These are phyloP conservation scores for Ips typographus DNA, from an alignment of 1,140 invertebrate genomes.

Conservation along the genomic window DNA sequence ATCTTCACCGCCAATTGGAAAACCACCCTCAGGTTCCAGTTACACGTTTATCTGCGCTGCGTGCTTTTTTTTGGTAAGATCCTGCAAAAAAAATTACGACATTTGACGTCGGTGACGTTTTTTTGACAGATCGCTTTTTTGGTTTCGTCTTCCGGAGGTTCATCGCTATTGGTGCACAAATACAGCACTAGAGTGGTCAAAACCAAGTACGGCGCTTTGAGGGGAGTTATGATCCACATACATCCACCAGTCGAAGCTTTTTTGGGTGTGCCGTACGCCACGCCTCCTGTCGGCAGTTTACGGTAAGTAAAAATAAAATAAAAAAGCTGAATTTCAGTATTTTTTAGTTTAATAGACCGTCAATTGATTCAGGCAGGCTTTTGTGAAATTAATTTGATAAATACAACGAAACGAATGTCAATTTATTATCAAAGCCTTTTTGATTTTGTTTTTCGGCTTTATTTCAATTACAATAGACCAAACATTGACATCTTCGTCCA, in stretches of 20 bases:
- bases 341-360: too few relatives aligned
- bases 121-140: conserved; percentile 28
- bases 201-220: conserved; percentile 84
- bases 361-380: too few relatives aligned
- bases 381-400: too few relatives aligned
- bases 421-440: too few relatives aligned
- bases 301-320: conserved; percentile 49
- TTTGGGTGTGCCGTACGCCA: conserved; percentile 91
- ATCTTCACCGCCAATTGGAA: conserved; percentile 10
- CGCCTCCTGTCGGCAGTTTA: conserved; percentile 72
- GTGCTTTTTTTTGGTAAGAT: conserved; percentile 21
- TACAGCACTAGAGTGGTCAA: conserved; percentile 77
- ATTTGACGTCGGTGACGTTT: not conserved
- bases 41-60: conserved; percentile 18
- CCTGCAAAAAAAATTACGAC: not conserved
- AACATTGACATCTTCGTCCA: too few relatives aligned
- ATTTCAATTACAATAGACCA: too few relatives aligned
- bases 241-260: conserved; percentile 88
- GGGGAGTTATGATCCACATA: conserved; percentile 78
- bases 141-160: conserved; percentile 53
- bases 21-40: conserved; percentile 14
- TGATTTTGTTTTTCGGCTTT: too few relatives aligned
- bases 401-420: too few relatives aligned
- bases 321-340: too few relatives aligned
- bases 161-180: conserved; percentile 61